These are phyloP conservation scores for Pituophis catenifer DNA, from an alignment of 2,113 vertebrate genomes.

Conservation along the genomic window DNA sequence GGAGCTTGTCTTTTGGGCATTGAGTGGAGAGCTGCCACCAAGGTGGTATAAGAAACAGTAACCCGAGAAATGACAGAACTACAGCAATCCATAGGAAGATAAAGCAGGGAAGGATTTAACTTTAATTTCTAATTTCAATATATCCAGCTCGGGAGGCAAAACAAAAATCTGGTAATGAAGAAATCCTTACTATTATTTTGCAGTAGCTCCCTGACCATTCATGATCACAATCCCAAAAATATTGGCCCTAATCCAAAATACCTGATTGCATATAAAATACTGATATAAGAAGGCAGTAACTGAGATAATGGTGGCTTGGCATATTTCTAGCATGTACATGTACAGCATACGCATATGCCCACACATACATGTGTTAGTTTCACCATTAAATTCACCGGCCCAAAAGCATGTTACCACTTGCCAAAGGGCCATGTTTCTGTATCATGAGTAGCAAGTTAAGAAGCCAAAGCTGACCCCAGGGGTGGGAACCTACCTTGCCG, in stretches of 20 bases:
- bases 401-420: conserved; percentile 27
- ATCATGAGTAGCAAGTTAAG: conserved; percentile 32
- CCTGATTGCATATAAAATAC: not conserved
- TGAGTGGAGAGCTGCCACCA: not conserved
- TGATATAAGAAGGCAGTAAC: conserved; percentile 53
- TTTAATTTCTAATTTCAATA: conserved; percentile 66
- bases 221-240: conserved; percentile 31
- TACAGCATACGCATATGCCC: not conserved
- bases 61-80: conserved; percentile 67
- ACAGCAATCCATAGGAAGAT: conserved; percentile 70
- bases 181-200: conserved; percentile 52
- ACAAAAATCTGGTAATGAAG: conserved; percentile 42
- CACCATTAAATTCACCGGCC: conserved; percentile 18
- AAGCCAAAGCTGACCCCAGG: conserved; percentile 23
- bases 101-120: conserved; percentile 78
- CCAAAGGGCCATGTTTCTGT: conserved; percentile 19
- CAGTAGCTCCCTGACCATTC: conserved; percentile 58
- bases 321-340: conserved; percentile 35
- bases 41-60: conserved; percentile 52
- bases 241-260: conserved; percentile 45
- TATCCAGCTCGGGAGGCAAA: conserved; percentile 65
- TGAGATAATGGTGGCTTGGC: conserved; percentile 57
- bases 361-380: conserved; percentile 11
- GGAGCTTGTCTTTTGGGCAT: not conserved
- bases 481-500: not conserved